phyloP scores from a whole-genome alignment of 2,797 vertebrate species.

The Brachymystax lenok region DNA sequence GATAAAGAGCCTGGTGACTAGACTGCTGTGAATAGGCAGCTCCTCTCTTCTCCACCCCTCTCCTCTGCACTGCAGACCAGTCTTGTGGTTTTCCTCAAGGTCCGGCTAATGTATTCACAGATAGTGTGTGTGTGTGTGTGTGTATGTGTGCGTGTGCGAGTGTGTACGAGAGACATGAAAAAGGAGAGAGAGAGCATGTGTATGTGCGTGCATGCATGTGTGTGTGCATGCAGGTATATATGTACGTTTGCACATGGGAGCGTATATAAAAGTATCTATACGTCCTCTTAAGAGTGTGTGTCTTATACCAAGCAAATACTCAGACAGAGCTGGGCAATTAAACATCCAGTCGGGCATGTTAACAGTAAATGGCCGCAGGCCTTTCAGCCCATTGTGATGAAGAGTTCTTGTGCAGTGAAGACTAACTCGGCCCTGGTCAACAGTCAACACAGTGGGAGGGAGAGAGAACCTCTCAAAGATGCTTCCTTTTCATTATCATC shows the following conservation, averaged over 20 bases:
- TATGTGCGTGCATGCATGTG: background rate
- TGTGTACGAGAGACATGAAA: background rate
- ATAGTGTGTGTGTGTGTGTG: constrained; percentile 2
- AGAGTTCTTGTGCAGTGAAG: background rate
- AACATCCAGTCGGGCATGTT: background rate
- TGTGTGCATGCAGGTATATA: background rate
- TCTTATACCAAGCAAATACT: background rate
- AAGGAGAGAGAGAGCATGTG: background rate
- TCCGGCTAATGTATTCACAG: constrained; percentile 18
- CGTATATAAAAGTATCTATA: background rate
- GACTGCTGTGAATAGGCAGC: background rate
- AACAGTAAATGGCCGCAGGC: background rate
- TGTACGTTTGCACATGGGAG: background rate
- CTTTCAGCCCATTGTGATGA: background rate
- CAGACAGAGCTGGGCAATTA: background rate
- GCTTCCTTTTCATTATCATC: too few species aligned
- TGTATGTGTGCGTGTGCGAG: background rate
- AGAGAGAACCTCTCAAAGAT: background rate
- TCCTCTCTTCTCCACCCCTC: background rate
- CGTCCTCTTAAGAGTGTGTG: background rate
- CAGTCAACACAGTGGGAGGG: constrained; percentile 18
- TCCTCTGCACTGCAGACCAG: constrained; percentile 44
- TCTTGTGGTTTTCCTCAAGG: constrained; percentile 35
- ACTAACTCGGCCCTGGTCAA: constrained; percentile 17
- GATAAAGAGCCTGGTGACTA: constrained; percentile 15